These are phyloP conservation scores for Leucoma salicis DNA, from an alignment of 2,888 invertebrate species.

Conservation along the genomic window DNA sequence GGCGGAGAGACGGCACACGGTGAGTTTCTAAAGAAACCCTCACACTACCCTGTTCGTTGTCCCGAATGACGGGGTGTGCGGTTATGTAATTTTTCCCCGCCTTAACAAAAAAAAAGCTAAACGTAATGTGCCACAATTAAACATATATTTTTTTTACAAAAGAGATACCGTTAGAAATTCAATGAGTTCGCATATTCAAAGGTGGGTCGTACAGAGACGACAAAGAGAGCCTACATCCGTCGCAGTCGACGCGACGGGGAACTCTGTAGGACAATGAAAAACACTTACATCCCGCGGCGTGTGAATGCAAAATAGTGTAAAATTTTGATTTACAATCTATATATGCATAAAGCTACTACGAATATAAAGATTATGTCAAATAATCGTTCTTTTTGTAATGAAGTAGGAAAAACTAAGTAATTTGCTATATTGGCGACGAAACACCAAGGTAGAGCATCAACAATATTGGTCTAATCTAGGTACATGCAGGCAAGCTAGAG, in stretches of 20 bases:
- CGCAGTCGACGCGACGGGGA: slow-evolving; percentile 56
- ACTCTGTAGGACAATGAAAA: slow-evolving; percentile 65
- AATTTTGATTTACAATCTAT: slow-evolving; percentile 36
- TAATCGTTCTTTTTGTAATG: slow-evolving; percentile 51
- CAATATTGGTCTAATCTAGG: too few species aligned
- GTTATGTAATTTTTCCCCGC: too few species aligned
- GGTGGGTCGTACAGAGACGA: slow-evolving; percentile 38
- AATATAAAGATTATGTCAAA: slow-evolving; percentile 47
- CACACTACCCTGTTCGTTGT: too few species aligned
- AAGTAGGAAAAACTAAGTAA: slow-evolving; percentile 47
- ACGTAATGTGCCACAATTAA: slow-evolving; percentile 15
- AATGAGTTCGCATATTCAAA: slow-evolving; percentile 39
- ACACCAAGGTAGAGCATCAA: too few species aligned
- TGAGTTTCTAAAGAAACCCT: too few species aligned
- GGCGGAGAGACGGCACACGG: too few species aligned
- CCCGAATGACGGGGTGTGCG: too few species aligned
- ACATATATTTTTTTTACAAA: slow-evolving; percentile 31
- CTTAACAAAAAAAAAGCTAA: too few species aligned
- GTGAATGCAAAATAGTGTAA: slow-evolving; percentile 67
- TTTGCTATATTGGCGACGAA: slow-evolving; percentile 30
- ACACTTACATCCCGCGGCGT: slow-evolving; percentile 64
- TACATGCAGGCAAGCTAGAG: too few species aligned
- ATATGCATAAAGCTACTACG: slow-evolving; percentile 47
- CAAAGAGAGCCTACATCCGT: slow-evolving; percentile 58
- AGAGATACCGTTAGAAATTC: slow-evolving; percentile 40